phyloP scores from a whole-genome alignment of 2,888 invertebrate species.

The Cataglyphis livida region DNA sequence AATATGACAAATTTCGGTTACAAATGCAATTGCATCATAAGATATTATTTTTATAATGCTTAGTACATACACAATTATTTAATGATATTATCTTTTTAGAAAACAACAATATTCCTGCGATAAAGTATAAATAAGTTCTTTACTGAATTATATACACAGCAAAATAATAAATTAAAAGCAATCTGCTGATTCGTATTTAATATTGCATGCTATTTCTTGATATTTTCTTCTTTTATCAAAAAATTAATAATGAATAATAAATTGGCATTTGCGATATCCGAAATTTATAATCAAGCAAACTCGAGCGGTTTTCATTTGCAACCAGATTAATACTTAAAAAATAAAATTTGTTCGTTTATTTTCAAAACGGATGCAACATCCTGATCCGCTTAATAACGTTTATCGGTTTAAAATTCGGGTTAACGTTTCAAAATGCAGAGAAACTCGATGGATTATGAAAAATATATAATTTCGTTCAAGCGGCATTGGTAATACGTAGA shows the following conservation, averaged over 20 bases:
- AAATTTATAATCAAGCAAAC: conserved; percentile 26
- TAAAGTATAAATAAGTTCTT: conserved; percentile 3
- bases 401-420: conserved; percentile 71
- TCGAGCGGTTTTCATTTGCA: conserved; percentile 29
- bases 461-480: conserved; percentile 49
- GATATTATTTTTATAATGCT: background rate
- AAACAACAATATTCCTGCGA: background rate
- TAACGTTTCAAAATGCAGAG: conserved; percentile 59
- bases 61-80: background rate
- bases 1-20: background rate
- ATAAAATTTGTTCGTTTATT: conserved; percentile 60
- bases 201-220: background rate
- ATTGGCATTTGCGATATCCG: background rate
- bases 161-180: conserved; percentile 17
- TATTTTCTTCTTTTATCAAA: background rate
- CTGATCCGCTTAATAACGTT: conserved; percentile 67
- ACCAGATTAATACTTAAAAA: conserved; percentile 51
- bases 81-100: background rate
- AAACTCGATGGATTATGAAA: conserved; percentile 31
- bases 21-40: background rate
- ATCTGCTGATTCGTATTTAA: background rate
- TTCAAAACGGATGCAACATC: conserved; percentile 37
- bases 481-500: conserved; percentile 1
- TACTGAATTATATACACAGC: background rate
- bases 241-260: conserved; percentile 15